A percentile compares a stretch with the other conserved stretches of the same genome.
Evolutionary conservation across 1,140 invertebrate genomes (phyloP).

Genomic region (Pachypeltis micranthus): DNA sequence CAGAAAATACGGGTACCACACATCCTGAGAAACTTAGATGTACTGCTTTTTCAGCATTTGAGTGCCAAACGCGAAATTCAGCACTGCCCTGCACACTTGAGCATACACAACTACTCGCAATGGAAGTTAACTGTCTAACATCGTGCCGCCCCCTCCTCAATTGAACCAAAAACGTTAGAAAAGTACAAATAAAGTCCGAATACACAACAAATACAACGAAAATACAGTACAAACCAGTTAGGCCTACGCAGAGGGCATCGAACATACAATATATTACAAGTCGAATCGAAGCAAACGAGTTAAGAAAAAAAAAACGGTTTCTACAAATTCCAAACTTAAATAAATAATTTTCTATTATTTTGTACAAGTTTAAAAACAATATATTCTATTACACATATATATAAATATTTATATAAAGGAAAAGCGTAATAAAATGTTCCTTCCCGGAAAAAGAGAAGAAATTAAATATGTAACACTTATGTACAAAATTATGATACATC

Average conservation of each 20-base stretch:
- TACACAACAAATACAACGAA: not conserved
- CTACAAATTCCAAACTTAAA: not conserved
- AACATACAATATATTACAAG: not conserved
- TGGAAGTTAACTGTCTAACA: too few relatives aligned
- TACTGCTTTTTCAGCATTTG: too few relatives aligned
- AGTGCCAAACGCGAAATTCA: too few relatives aligned
- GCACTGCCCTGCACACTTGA: too few relatives aligned
- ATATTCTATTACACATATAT: not conserved
- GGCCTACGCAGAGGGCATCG: not conserved
- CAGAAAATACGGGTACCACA: too few relatives aligned
- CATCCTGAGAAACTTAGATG: too few relatives aligned
- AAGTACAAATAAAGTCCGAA: not conserved
- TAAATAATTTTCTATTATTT: not conserved
- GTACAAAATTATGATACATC: conserved; percentile 22
- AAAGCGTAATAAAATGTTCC: conserved; percentile 11
- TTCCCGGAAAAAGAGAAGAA: conserved; percentile 12
- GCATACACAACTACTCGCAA: too few relatives aligned
- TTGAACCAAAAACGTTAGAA: too few relatives aligned
- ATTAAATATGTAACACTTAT: conserved; percentile 18
- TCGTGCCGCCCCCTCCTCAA: too few relatives aligned
- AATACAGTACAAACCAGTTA: not conserved
- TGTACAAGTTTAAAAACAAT: conserved; percentile 5
- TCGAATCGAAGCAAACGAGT: not conserved
- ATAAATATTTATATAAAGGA: conserved; percentile 11
- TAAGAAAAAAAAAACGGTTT: not conserved